A percentile compares a stretch with the other conserved stretches of the same genome.
Evolutionary conservation across 2,888 invertebrate species (phyloP).

Genomic region (Sphaerophoria rueppellii): DNA sequence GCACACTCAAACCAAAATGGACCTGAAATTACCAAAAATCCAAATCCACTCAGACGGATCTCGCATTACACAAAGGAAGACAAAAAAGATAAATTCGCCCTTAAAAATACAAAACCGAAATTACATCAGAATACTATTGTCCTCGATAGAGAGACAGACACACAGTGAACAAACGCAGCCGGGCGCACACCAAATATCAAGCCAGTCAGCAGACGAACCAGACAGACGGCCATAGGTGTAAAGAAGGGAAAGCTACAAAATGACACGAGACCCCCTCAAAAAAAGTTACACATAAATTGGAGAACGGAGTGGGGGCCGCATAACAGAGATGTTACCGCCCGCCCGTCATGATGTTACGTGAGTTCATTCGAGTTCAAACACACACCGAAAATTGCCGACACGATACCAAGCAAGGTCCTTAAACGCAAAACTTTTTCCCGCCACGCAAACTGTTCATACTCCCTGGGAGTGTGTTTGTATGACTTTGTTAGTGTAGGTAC

Average conservation of each 20-base stretch:
- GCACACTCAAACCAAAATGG: not conserved
- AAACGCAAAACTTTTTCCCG: slow-evolving; percentile 65
- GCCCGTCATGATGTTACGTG: slow-evolving; percentile 47
- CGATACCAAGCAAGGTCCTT: slow-evolving; percentile 33
- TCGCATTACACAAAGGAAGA: not conserved
- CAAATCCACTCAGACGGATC: slow-evolving; percentile 48
- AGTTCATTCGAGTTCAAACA: slow-evolving; percentile 71
- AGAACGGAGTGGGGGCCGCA: slow-evolving; percentile 40
- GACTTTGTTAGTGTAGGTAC: not conserved
- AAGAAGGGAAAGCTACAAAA: slow-evolving; percentile 35
- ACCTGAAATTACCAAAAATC: not conserved
- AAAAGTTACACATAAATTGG: slow-evolving; percentile 15
- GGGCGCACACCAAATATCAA: slow-evolving; percentile 12
- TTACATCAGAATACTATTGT: slow-evolving; percentile 58
- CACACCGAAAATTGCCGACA: not conserved
- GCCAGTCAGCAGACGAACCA: not conserved
- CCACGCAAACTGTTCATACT: slow-evolving; percentile 57
- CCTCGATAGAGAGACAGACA: slow-evolving; percentile 65
- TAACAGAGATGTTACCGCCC: slow-evolving; percentile 54
- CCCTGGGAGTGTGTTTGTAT: slow-evolving; percentile 1
- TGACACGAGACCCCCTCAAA: slow-evolving; percentile 42
- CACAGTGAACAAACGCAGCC: slow-evolving; percentile 31
- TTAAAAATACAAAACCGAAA: slow-evolving; percentile 19
- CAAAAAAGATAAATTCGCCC: not conserved
- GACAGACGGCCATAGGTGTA: slow-evolving; percentile 34